Percentiles rank a stretch among this genome's conserved stretches.
Evolutionary conservation across 2,113 vertebrate species (phyloP).

Genomic region (Tragulus kanchil): DNA sequence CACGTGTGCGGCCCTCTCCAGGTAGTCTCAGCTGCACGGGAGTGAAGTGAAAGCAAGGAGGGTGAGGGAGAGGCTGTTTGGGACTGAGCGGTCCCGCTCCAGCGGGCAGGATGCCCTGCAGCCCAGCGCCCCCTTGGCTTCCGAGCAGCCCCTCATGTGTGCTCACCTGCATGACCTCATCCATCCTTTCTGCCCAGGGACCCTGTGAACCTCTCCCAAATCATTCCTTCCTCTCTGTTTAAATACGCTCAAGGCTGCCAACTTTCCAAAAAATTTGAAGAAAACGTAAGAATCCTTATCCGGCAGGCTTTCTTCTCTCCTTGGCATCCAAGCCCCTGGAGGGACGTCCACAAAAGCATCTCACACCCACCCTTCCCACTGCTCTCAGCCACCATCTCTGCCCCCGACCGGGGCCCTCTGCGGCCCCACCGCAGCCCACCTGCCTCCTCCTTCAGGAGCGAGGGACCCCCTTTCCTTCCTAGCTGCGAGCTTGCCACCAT

Average conservation of each 20-base stretch:
- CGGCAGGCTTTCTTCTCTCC: not conserved
- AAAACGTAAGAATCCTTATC: not conserved
- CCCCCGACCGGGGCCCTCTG: not conserved
- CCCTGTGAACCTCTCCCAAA: not conserved
- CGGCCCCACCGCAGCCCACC: not conserved
- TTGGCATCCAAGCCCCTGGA: not conserved
- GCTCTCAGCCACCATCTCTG: not conserved
- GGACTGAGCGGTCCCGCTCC: too few species aligned
- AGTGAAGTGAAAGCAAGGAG: not conserved
- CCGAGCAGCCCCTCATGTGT: not conserved
- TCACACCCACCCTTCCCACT: not conserved
- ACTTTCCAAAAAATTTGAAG: not conserved
- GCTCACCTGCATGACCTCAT: not conserved
- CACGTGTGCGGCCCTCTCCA: too few species aligned
- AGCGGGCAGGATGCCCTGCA: not conserved
- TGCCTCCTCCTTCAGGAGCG: not conserved
- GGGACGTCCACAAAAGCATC: not conserved
- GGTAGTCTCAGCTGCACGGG: not conserved
- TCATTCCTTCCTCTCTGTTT: not conserved
- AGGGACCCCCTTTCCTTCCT: not conserved
- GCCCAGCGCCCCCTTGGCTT: accelerated
- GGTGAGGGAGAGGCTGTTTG: not conserved
- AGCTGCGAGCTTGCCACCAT: not conserved
- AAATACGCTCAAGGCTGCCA: not conserved
- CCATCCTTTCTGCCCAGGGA: not conserved